Evolutionary conservation across 1,140 invertebrate species (phyloP).

Genomic region (Zophobas morio): DNA sequence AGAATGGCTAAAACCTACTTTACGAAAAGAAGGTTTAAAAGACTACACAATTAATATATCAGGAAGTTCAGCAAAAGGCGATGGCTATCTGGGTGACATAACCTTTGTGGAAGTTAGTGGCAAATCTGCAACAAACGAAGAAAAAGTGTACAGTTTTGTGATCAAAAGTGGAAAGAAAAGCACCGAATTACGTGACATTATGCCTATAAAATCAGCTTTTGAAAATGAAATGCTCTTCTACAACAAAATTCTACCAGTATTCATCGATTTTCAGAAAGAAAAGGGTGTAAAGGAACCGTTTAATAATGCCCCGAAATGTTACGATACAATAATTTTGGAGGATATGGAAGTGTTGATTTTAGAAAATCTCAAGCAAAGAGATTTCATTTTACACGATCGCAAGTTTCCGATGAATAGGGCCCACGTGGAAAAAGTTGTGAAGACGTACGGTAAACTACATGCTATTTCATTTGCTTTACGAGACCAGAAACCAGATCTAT

Average conservation of each 20-base stretch:
- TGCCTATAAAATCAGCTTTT: conserved; percentile 6
- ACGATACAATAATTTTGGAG: conserved; percentile 57
- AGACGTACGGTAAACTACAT: conserved; percentile 67
- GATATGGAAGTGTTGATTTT: conserved; percentile 69
- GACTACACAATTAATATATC: conserved; percentile 7
- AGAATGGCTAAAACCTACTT: not conserved
- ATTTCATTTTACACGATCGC: conserved; percentile 65
- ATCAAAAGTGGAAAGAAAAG: conserved; percentile 20
- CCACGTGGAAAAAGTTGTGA: conserved; percentile 67
- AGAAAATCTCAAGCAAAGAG: conserved; percentile 68
- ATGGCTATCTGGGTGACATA: conserved; percentile 13
- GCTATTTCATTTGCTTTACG: conserved; percentile 67
- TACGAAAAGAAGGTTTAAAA: not conserved
- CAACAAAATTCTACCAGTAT: not conserved
- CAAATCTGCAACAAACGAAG: not conserved
- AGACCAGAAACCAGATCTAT: conserved; percentile 61
- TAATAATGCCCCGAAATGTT: conserved; percentile 9
- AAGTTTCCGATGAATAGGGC: conserved; percentile 65
- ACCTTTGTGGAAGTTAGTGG: conserved; percentile 12
- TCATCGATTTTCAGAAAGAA: conserved; percentile 7
- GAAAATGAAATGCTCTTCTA: conserved; percentile 26
- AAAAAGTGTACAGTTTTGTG: conserved; percentile 1
- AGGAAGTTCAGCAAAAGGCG: conserved; percentile 17
- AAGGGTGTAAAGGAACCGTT: conserved; percentile 9
- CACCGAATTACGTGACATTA: conserved; percentile 2